Evolutionary conservation across 2,113 vertebrate species (phyloP).

Genomic region (Tringa solitaria): DNA sequence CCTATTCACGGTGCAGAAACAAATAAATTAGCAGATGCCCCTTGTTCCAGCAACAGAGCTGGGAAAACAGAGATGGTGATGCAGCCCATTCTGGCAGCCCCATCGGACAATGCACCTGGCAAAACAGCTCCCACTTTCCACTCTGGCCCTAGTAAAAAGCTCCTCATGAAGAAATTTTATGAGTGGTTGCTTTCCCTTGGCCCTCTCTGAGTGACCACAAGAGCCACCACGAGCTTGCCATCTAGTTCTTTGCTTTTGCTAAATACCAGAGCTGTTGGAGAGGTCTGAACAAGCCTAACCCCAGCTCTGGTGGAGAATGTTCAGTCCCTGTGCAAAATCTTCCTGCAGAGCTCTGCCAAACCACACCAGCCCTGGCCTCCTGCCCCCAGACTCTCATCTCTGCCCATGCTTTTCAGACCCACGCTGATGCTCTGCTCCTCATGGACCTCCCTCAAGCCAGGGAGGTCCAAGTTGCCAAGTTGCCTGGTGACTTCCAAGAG

Average conservation of each 20-base stretch:
- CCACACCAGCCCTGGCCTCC: background rate
- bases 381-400: background rate
- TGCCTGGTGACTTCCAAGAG: background rate
- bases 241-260: background rate
- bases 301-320: background rate
- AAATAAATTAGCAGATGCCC: background rate
- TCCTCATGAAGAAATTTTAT: background rate
- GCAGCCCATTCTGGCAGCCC: background rate
- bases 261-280: background rate
- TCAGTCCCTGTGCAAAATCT: background rate
- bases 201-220: background rate
- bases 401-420: background rate
- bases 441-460: background rate
- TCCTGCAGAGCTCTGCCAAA: background rate
- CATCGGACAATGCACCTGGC: background rate
- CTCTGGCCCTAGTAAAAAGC: background rate
- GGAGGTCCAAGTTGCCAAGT: background rate
- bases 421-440: background rate
- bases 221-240: background rate
- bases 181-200: background rate
- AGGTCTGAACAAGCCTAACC: background rate
- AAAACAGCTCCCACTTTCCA: background rate
- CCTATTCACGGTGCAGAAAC: background rate
- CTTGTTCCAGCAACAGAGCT: background rate
- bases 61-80: background rate